Base-by-base conservation (phyloP, 2,888 invertebrate species). In the Ommatoiulus sabulosus region DNA sequence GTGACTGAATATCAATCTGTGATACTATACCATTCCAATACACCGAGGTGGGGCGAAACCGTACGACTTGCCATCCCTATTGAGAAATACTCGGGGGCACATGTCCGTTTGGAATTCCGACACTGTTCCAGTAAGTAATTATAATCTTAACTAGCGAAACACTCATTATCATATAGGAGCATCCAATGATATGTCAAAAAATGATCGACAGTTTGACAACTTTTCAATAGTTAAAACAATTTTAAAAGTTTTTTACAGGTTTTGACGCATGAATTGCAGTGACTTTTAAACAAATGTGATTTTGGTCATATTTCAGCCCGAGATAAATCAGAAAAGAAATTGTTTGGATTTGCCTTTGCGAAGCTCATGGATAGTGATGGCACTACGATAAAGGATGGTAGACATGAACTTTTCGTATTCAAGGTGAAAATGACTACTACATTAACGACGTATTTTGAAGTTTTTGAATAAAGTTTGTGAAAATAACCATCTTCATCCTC, bases 1-100 rank as follows among this genome's bases (percentile, higher is more conserved):
- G 89, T 91, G 6, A 91, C 95, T 0, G 94, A 95, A 90, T 98
- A 97, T 93, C 96, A 96, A 92, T 97, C 97, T 17, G 95, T 97
- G 92, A 97, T 98, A 44, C 94, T 98, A 91, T 98, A 98, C 92
- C 98, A 99, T 93, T 97, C 97, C 93, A 98, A 98, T 93, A 95
- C 96, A 46, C 98, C 98, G 0, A 95, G 95, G 89, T 99, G 98
- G 98, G 95, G 95, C 89, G 98, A 98, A 92, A 97, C 96, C 91
- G 94, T 97, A 84, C 94, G 97, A 90, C 94, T 98, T 90, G 96
- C 97, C 7, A 95, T 98, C 88, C 98, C 98, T 4, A 96, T 98
- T 90, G 98, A 98, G 92, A 96, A 96, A 90, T 98, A 98, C 93
- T 96, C 97, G 72, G 95, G 96, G n/a, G 97, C 97, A 24, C 98